Evolutionary conservation across 2,113 vertebrate species (phyloP).

Genomic region (Pholis gunnellus): DNA sequence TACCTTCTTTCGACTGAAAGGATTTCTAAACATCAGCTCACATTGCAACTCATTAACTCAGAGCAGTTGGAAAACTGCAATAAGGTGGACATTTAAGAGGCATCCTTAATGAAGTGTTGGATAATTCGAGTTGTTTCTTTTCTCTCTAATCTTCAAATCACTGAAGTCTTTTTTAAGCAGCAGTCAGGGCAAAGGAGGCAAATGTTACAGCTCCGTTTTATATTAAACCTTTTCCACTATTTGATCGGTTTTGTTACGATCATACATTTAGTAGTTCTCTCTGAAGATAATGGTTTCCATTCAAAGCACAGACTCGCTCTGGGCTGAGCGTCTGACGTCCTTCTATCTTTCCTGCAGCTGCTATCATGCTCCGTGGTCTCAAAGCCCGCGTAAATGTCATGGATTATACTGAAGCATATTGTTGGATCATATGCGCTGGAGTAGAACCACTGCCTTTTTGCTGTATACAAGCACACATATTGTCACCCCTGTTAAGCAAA

Average conservation of each 20-base stretch:
- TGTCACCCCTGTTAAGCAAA: slow-evolving; percentile 56
- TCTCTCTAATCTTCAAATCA: neutral
- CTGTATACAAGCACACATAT: slow-evolving; percentile 45
- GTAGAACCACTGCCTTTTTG: slow-evolving; percentile 48
- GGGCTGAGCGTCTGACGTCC: neutral
- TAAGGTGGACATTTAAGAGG: neutral
- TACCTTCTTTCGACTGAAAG: neutral
- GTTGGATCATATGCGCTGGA: slow-evolving; percentile 64
- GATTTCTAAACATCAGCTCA: neutral
- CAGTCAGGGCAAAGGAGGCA: neutral
- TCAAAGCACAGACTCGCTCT: slow-evolving; percentile 28
- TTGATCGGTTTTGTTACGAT: slow-evolving; percentile 30
- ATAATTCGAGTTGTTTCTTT: neutral
- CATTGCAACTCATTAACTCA: neutral
- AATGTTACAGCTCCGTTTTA: neutral
- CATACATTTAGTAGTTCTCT: slow-evolving; percentile 33
- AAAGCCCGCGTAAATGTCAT: slow-evolving; percentile 60
- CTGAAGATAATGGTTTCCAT: slow-evolving; percentile 39
- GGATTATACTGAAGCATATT: slow-evolving; percentile 62
- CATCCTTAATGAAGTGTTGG: neutral
- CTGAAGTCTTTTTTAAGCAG: neutral
- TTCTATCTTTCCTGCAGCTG: slow-evolving; percentile 25
- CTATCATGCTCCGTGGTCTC: slow-evolving; percentile 37
- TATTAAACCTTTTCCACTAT: slow-evolving; percentile 8
- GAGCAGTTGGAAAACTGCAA: neutral